A percentile compares a stretch with the other conserved stretches of the same genome.
Evolutionary conservation across 2,113 vertebrate genomes (phyloP).

Genomic region (Anolis sagrei): DNA sequence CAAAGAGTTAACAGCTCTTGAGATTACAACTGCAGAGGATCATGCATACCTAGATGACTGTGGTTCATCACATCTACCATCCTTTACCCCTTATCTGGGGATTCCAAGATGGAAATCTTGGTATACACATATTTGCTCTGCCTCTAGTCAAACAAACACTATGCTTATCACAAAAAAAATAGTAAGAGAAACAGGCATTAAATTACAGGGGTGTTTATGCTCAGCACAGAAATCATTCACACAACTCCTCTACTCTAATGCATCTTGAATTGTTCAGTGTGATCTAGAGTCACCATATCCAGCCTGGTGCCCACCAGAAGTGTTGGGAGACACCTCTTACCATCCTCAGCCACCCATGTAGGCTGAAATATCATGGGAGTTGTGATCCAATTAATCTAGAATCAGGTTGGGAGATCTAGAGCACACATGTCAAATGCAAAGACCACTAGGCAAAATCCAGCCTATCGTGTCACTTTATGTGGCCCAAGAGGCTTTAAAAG

Average conservation of each 20-base stretch:
- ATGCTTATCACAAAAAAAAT: too few relatives aligned
- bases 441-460: too few relatives aligned
- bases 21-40: not conserved
- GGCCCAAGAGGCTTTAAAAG: too few relatives aligned
- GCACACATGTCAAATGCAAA: too few relatives aligned
- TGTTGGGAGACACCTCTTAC: not conserved
- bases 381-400: not conserved
- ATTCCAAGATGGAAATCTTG: not conserved
- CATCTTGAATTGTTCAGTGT: not conserved
- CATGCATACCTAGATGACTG: too few relatives aligned
- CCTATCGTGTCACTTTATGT: too few relatives aligned
- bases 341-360: not conserved
- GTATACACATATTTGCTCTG: not conserved
- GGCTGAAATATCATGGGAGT: not conserved
- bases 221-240: not conserved
- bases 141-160: too few relatives aligned
- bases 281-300: not conserved
- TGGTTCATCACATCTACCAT: rapidly evolving
- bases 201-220: not conserved
- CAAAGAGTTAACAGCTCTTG: conserved; percentile 21
- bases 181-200: too few relatives aligned
- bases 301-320: not conserved
- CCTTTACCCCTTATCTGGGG: rapidly evolving
- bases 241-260: not conserved
- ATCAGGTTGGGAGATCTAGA: too few relatives aligned